Base-by-base conservation (phyloP, 1,140 invertebrate species). In the Hydropsyche tenuis region DNA sequence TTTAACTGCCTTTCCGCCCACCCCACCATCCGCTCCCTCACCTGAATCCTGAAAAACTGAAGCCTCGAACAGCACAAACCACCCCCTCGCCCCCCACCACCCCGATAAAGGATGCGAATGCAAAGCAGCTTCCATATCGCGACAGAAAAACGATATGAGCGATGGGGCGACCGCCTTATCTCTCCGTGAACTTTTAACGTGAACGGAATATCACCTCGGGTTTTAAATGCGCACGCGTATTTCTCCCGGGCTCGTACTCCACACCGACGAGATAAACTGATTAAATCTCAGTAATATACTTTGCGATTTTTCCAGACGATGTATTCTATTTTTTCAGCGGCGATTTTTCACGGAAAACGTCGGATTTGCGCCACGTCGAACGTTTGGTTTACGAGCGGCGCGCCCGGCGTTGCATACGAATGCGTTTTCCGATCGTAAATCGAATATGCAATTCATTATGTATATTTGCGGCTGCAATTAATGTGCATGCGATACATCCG, bases 371-470 rank as follows among this genome's bases (percentile, higher is more conserved):
- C n/a, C n/a, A n/a, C n/a, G n/a, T 37, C 30, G 30, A 37, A 37
- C 30, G 30, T 9, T 37, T 65, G 27, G 20, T 65, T 65, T 65
- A 65, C 27, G 63, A 37, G 25, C 25, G 6, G 27, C 37, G n/a
- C 9, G 20, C n/a, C n/a, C n/a, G n/a, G 30, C 63, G 63, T 18
- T 60, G 69, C 69, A 71, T 71, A 71, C 69, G 51, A 71, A 71
- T 71, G 69, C 69, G 60, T 43, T 71, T 71, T 30, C 69, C 37
- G 53, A 71, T 71, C 69, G 30, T 62, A 62, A 71, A 62, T 62
- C 27, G 56, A n/a, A 71, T 71, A 37, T 62, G 64, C 64, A 72
- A 72, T 72, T 75, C 69, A 75, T 75, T 75, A 73, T 16, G 63
- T 48, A 42, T 73, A 27, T 23, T 70, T 73, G 65, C 69, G 30